These are phyloP conservation scores for Pantala flavescens DNA, from an alignment of 1,140 invertebrate genomes.

Conservation along the genomic window DNA sequence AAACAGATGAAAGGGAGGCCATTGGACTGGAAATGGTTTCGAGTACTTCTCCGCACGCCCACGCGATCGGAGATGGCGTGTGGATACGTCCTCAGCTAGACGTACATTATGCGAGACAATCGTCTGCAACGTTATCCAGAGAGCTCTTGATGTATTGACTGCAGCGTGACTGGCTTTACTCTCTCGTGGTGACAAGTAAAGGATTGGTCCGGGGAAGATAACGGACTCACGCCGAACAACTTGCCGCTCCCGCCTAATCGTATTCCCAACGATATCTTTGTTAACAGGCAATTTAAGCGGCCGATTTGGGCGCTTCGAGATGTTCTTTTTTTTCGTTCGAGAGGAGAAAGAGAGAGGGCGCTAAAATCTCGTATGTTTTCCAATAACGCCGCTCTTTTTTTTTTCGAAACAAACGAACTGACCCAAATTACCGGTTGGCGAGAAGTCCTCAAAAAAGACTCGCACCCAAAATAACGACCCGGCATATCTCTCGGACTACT, in stretches of 20 bases:
- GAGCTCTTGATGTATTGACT: not conserved
- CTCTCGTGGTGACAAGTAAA: not conserved
- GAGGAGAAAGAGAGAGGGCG: not conserved
- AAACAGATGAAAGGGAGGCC: no score
- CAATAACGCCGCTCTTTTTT: no score
- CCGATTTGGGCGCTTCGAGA: not conserved
- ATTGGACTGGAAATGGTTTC: no score
- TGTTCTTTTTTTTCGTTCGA: not conserved
- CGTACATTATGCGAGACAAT: not conserved
- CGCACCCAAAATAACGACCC: no score
- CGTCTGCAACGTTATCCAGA: not conserved
- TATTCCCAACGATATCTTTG: not conserved
- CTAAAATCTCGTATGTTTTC: not conserved
- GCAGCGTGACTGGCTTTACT: not conserved
- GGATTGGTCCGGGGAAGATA: not conserved
- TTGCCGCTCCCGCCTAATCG: not conserved
- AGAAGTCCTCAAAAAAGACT: no score
- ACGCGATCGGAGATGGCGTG: not conserved
- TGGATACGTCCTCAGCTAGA: not conserved
- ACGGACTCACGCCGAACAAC: not conserved
- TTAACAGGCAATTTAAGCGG: not conserved
- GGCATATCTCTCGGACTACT: no score
- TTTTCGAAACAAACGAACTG: no score
- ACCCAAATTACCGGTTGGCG: no score
- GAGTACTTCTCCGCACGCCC: not conserved